Base-by-base conservation (phyloP, 2,888 invertebrate species). In the Apodemia duryi region DNA sequence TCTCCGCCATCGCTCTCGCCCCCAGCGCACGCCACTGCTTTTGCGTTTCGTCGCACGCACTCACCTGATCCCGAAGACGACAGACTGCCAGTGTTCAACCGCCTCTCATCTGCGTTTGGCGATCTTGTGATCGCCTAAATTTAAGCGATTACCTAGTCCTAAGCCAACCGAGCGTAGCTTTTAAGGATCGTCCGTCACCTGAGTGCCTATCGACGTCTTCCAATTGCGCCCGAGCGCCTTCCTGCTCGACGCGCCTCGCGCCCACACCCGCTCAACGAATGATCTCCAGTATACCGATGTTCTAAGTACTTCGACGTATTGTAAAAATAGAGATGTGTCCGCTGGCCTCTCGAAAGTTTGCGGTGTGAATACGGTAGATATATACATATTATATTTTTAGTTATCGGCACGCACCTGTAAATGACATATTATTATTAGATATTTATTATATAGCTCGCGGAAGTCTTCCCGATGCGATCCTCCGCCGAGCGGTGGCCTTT, bases 71-170 rank as follows among this genome's bases (percentile, higher is more conserved):
- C 92, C 46, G 94, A 93, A 68, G 94, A 94, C 69, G 93, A 94
- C 63, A 93, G 97, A 75, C 93, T 97, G 82, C 97, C 97, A 61
- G 96, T 97, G 49, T 97, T 97, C 93, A 91, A 90, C 79, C 89
- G 91, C 71, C 85, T 91, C 70, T 84, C 90, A 65, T 86, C 88
- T 68, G 91, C 90, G 69, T 88, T 91, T 78, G 90, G 90, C 72
- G 91, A 91, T 77, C 91, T 91, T 78, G 81, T 91, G 75, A 89
- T 91, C 81, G 91, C 87, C 84, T 91, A 88, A 78, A 72, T 74
- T 71, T 73, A 68, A 69, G 71, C 75, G 73, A 73, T 73, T 78
- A 77, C 81, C 84, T 88, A 89, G 89, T 86, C 86, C 82, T 87
- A 87, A 86, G 85, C 78, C 84, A 83, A 85, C 84, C 85, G 84